Base-by-base conservation (phyloP, 2,888 invertebrate species). In the Hypselothyrea guttata region DNA sequence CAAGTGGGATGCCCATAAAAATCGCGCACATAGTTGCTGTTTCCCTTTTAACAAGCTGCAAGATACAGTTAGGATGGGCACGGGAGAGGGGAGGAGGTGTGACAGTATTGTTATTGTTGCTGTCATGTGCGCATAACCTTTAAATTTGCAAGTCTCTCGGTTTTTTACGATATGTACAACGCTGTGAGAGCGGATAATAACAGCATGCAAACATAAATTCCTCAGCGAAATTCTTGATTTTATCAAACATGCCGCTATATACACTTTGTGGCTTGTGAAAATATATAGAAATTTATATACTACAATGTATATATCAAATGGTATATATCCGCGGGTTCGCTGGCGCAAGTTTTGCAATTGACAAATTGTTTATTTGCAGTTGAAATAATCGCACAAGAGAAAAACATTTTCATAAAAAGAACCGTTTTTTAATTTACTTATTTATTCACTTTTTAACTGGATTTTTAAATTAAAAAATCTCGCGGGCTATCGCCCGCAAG, bases 71-170 rank as follows among this genome's bases (percentile, higher is more conserved):
- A 37, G 49, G 18, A 2, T 22, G 42, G 37, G 34, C 28, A 5
- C 5, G 22, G 22, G 3, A 22, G 22, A 5, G 22, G 22, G 51
- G 31, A 35, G 49, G 27, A 46, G 22, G 40, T 34, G 41, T 42
- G 22, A 46, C 30, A 18, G 11, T 30, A 11, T 31, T 34, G 54
- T 40, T 48, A 15, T 49, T 75, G 45, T 59, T 66, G 51, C 60
- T 63, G 44, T 61, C 66, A 54, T 71, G 58, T 73, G 67, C 56
- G 61, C 62, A 82, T 75, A 77, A 59, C 73, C 67, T 71, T 83
- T 56, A 75, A 62, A 83, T 85, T 85, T 71, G 75, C 67, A 63
- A 82, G 56, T 64, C 70, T 56, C 49, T 54, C 54, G 63, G 62
- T 62, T 52, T 55, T 62, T 57, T 68, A 53, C 49, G 57, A 54